Evolutionary conservation across 2,113 vertebrate species (phyloP).

Genomic region (Pelmatolapia mariae): DNA sequence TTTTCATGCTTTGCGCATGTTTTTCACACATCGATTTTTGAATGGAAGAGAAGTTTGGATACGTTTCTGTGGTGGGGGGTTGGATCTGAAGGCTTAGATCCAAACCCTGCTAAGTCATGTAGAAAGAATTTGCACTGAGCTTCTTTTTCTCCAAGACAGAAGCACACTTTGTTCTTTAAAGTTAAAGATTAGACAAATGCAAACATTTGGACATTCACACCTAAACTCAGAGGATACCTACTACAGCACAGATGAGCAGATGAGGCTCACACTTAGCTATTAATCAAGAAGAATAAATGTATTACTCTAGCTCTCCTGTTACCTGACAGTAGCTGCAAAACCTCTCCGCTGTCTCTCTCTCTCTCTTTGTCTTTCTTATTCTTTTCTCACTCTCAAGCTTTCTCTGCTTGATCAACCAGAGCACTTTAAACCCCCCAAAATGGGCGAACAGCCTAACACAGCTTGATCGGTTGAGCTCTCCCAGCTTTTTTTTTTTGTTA

Average conservation of each 20-base stretch:
- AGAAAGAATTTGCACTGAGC: conserved; percentile 19
- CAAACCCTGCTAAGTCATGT: not conserved
- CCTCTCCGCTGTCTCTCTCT: not conserved
- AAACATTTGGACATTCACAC: conserved; percentile 35
- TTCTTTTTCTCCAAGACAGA: not conserved
- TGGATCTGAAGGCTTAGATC: not conserved
- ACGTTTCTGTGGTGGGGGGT: not conserved
- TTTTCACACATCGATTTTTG: not conserved
- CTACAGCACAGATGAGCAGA: not conserved
- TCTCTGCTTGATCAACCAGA: not conserved
- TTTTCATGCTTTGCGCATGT: not conserved
- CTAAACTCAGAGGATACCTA: not conserved
- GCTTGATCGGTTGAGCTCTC: not conserved
- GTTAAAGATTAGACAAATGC: conserved; percentile 59
- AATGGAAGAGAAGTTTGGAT: not conserved
- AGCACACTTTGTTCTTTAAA: conserved; percentile 51
- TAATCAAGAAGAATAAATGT: conserved; percentile 16
- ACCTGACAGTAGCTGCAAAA: conserved; percentile 26
- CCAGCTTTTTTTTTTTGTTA: not conserved
- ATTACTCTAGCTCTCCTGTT: conserved; percentile 1
- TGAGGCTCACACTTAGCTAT: not conserved
- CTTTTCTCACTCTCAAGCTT: not conserved
- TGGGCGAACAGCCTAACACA: conserved; percentile 15
- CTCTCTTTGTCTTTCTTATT: not conserved
- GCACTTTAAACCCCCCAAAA: not conserved